Percentiles rank a stretch among this genome's conserved stretches.
These are phyloP conservation scores for Luscinia luscinia DNA, from an alignment of 2,797 vertebrate species.

Conservation along the genomic window DNA sequence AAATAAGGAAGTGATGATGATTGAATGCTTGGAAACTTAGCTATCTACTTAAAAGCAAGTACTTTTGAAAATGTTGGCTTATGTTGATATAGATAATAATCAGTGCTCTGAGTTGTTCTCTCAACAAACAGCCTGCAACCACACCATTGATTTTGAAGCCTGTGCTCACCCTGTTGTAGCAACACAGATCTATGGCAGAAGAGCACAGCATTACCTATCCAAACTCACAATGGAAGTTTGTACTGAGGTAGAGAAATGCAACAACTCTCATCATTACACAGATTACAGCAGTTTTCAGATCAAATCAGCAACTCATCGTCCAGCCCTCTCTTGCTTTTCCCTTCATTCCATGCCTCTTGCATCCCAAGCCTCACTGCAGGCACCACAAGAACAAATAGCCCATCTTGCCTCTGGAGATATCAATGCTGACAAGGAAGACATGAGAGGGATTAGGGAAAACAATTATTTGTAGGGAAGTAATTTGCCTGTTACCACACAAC, in stretches of 20 bases:
- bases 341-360: background rate
- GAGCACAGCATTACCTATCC: rapidly evolving
- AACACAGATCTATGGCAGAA: rapidly evolving
- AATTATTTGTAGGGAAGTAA: background rate
- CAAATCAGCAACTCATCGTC: background rate
- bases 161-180: background rate
- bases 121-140: background rate
- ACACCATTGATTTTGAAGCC: background rate
- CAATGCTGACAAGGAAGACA: background rate
- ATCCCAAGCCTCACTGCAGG: rapidly evolving
- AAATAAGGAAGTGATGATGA: rapidly evolving
- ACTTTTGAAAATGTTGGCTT: background rate
- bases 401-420: background rate
- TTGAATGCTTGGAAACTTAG: background rate
- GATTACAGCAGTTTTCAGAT: background rate
- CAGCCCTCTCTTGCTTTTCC: background rate
- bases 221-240: background rate
- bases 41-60: background rate
- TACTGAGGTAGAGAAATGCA: background rate
- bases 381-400: background rate
- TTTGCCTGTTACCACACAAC: background rate
- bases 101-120: background rate
- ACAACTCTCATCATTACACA: background rate
- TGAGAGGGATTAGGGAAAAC: background rate
- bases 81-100: background rate